These are phyloP conservation scores for Rhodophaea formosa DNA, from an alignment of 2,888 invertebrate species.

Conservation along the genomic window DNA sequence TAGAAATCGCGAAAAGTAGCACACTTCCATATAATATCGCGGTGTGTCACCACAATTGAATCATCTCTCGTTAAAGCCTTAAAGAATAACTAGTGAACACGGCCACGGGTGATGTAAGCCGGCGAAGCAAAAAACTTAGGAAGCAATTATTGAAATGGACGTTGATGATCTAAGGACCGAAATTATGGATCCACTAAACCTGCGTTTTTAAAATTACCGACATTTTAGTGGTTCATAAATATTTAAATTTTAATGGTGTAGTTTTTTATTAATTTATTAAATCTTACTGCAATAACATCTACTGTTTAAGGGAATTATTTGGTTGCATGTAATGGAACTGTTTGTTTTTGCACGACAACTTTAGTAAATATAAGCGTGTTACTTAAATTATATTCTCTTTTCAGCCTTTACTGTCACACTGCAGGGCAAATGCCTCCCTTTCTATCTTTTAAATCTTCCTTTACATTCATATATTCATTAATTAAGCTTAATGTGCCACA, in stretches of 20 bases:
- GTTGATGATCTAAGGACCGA: conserved; percentile 35
- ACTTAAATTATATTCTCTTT: no score
- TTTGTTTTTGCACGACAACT: background rate
- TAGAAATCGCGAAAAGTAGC: conserved; percentile 26
- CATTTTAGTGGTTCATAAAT: conserved; percentile 1
- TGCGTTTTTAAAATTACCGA: background rate
- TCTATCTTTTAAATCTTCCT: no score
- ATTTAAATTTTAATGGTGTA: background rate
- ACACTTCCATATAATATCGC: conserved; percentile 20
- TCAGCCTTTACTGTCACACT: no score
- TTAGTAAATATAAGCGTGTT: no score
- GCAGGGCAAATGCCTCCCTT: no score
- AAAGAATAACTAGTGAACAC: conserved; percentile 22
- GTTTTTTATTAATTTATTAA: background rate
- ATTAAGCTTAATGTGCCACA: no score
- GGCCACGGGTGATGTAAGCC: conserved; percentile 47
- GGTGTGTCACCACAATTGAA: conserved; percentile 32
- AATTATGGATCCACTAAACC: conserved; percentile 13
- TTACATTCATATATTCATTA: no score
- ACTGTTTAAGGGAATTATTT: background rate
- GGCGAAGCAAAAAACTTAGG: conserved; percentile 40
- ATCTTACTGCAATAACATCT: background rate
- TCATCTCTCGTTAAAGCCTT: conserved; percentile 26
- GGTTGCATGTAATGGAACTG: background rate
- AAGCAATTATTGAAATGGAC: conserved; percentile 39